Conservation (phyloP, 2,888 invertebrate species). For the Prostheceraeus crozeri region DNA sequence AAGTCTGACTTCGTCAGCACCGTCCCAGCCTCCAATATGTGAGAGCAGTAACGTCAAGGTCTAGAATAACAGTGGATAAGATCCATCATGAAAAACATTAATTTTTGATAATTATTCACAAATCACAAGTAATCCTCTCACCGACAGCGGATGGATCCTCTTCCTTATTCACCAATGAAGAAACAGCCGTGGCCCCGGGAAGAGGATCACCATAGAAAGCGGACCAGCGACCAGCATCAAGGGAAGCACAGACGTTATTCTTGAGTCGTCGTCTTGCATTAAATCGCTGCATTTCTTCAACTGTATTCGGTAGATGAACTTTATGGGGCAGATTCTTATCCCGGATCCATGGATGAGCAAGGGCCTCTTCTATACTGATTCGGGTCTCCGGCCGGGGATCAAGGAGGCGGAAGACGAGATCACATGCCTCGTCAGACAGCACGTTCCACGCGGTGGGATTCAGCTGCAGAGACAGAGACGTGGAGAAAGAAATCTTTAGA, state of each 20-base stretch:
- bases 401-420: slow-evolving; percentile 84
- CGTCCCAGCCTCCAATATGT: too few relatives aligned
- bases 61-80: too few relatives aligned
- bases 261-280: slow-evolving; percentile 88
- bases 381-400: slow-evolving; percentile 80
- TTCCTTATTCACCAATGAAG: slow-evolving; percentile 64
- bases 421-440: slow-evolving; percentile 86
- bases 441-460: slow-evolving; percentile 80
- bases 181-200: slow-evolving; percentile 59
- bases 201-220: slow-evolving; percentile 64
- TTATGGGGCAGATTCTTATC: slow-evolving; percentile 82
- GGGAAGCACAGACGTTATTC: too few relatives aligned
- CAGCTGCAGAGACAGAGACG: slow-evolving; percentile 70
- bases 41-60: too few relatives aligned
- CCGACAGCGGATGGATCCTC: slow-evolving; percentile 66
- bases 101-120: too few relatives aligned
- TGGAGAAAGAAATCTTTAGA: too few relatives aligned
- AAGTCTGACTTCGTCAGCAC: too few relatives aligned
- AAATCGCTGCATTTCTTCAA: slow-evolving; percentile 91
- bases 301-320: slow-evolving; percentile 79
- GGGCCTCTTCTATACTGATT: slow-evolving; percentile 85
- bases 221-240: slow-evolving; percentile 78
- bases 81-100: too few relatives aligned
- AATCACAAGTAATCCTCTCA: too few relatives aligned
- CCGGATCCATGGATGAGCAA: slow-evolving; percentile 93